Conservation (phyloP, 2,113 vertebrate genomes). For the Speoplatyrhinus poulsoni region DNA sequence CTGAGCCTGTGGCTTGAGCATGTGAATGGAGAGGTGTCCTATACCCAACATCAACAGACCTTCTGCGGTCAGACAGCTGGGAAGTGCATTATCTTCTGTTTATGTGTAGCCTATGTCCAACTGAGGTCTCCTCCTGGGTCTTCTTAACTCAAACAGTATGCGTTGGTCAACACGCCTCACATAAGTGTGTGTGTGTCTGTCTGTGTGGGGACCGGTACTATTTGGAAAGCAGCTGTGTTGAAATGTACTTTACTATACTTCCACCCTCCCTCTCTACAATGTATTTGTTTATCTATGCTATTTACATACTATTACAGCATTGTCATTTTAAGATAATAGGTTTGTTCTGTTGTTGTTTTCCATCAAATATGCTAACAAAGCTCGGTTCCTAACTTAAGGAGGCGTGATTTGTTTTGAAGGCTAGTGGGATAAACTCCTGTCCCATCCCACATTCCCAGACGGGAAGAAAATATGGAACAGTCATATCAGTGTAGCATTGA, state of each 20-base stretch:
- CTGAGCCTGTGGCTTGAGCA: not conserved
- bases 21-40: not conserved
- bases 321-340: no score
- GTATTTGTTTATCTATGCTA: no score
- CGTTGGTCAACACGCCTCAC: conserved; percentile 18
- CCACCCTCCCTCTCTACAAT: no score
- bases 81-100: conserved; percentile 29
- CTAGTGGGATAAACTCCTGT: no score
- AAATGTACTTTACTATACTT: not conserved
- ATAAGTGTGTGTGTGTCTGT: not conserved
- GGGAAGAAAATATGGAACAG: not conserved
- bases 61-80: conserved; percentile 35
- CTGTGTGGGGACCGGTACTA: not conserved
- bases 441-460: not conserved
- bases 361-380: no score
- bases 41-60: conserved; percentile 17
- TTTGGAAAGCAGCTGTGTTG: conserved; percentile 10
- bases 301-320: no score
- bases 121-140: not conserved
- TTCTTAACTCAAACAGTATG: conserved; percentile 25
- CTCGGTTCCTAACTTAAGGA: no score
- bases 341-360: no score
- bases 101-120: not conserved
- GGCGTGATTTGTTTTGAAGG: no score
- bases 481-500: no score